Conservation (phyloP, 53 echinoderm and acorn worm species). For the Zoroaster sp. region DNA sequence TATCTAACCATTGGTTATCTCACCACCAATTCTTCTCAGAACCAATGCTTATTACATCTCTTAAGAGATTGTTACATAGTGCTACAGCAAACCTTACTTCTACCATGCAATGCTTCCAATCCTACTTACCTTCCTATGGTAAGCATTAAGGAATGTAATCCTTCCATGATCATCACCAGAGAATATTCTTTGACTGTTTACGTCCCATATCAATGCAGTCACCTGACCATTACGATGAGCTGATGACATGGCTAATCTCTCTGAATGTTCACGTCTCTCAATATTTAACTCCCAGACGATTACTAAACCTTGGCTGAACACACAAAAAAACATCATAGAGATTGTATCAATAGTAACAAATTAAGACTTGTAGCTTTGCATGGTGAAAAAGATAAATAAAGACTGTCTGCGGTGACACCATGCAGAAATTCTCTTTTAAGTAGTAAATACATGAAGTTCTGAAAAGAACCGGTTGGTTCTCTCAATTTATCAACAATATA, state of each 20-base stretch:
- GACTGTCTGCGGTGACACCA: not conserved
- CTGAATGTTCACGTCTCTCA: slow-evolving; percentile 62
- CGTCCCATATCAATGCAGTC: slow-evolving; percentile 80
- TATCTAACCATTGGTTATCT: too few species aligned
- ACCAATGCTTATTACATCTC: too few species aligned
- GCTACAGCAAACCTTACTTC: too few species aligned
- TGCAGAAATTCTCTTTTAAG: not conserved
- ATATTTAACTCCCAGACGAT: slow-evolving; percentile 91
- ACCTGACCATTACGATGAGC: slow-evolving; percentile 69
- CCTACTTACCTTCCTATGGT: slow-evolving; percentile 83
- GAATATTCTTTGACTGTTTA: slow-evolving; percentile 70
- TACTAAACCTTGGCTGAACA: slow-evolving; percentile 69
- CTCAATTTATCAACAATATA: not conserved
- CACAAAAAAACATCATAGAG: not conserved
- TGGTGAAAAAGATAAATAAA: not conserved
- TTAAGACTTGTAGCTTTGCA: not conserved
- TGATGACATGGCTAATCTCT: slow-evolving; percentile 57
- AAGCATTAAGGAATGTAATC: slow-evolving; percentile 76
- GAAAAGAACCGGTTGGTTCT: not conserved
- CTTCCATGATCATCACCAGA: slow-evolving; percentile 81
- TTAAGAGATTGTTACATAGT: too few species aligned
- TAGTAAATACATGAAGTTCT: not conserved
- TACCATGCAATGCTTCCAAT: too few species aligned
- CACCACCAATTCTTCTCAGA: too few species aligned
- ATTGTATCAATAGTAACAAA: not conserved